phyloP scores from a whole-genome alignment of 2,797 vertebrate genomes.

The Clamator glandarius region DNA sequence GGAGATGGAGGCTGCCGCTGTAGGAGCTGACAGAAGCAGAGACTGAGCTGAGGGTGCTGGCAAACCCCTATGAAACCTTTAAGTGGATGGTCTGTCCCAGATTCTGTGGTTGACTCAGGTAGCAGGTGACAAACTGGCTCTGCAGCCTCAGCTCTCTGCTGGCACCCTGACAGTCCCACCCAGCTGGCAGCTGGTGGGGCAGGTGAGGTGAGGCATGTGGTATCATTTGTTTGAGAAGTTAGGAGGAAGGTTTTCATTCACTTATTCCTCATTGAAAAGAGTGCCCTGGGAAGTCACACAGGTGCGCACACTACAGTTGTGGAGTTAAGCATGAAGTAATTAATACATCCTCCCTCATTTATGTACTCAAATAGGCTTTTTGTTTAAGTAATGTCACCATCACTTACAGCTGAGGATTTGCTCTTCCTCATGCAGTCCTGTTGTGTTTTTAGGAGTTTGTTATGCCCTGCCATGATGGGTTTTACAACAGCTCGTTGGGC shows the following conservation, averaged over 20 bases:
- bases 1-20: background rate
- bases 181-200: background rate
- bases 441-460: background rate
- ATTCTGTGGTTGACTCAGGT: accelerated
- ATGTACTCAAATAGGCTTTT: background rate
- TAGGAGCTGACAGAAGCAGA: background rate
- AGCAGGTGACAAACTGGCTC: background rate
- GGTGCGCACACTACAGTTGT: accelerated
- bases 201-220: accelerated
- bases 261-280: background rate
- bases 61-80: background rate
- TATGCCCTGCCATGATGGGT: accelerated
- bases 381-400: background rate
- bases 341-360: background rate
- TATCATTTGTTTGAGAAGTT: background rate
- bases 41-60: background rate
- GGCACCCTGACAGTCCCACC: background rate
- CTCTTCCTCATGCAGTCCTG: background rate
- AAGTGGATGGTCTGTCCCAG: background rate
- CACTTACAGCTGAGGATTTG: background rate
- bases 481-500: background rate
- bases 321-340: background rate
- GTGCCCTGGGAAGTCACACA: accelerated
- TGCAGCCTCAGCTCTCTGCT: background rate
- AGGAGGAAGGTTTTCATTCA: background rate